Evolutionary conservation across 2,113 vertebrate genomes (phyloP), one percentile per base, ranked within the genome.

Genomic region (Onychostoma macrolepis): DNA sequence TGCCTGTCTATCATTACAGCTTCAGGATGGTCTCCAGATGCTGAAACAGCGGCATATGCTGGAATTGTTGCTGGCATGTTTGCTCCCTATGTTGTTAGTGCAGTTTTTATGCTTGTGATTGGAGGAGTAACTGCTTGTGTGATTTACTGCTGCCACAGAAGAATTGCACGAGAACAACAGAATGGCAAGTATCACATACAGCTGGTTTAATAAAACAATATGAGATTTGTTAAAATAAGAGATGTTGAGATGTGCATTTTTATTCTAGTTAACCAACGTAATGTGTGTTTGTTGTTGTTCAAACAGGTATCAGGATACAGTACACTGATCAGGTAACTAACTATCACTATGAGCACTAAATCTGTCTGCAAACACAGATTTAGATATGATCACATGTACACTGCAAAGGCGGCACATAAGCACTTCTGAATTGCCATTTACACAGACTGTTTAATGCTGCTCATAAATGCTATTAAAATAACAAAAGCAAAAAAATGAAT

Each of bases 1-100:
- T 53, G 15, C 6, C 56, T 10, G 8, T 11, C 58, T 61, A 8
- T 61, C 24, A 61, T 61, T 61, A n/a, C 56, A 61, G 56, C 56
- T n/a, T n/a, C 24, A 4, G 24, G 56, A 10, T 19, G 1, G 21
- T 61, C 8, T 61, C 3, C 24, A 61, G 21, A 10, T 61, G 21
- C 2, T 8, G 8, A 3, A 3, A 3, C 0, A n/a, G 56, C 0
- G n/a, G 0, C 6, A 10, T n/a, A 24, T 58, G 56, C 21, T 58
- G 7, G 41, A 43, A 9, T 6, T n/a, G 17, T 6, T 53, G 10
- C n/a, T 58, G 21, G 2, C 10, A 2, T 56, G 21, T 58, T 58
- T 36, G 33, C 33, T 36, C 33, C 33, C 3, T 36, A 36, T 33
- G 7, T n/a, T 58, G 56, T 24, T n/a, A 7, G 53, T 56, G 21